A percentile compares a stretch with the other conserved stretches of the same genome.
Evolutionary conservation across 2,113 vertebrate genomes (phyloP).

Genomic region (Larimichthys polyactis): DNA sequence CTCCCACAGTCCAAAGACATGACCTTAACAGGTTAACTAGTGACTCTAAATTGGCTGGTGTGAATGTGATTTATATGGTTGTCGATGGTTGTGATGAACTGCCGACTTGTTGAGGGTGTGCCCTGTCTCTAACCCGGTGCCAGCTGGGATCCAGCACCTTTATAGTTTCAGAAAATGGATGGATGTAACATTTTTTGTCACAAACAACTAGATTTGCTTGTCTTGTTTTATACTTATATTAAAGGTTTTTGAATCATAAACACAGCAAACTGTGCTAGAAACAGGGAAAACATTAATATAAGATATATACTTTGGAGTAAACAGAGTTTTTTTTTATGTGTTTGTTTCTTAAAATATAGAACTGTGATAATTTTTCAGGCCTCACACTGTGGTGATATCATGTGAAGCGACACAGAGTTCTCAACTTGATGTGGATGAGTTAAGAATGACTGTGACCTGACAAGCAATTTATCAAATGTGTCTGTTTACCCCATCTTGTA

Average conservation of each 20-base stretch:
- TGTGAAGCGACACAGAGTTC: conserved; percentile 1
- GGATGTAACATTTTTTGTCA: not conserved
- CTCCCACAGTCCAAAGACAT: too few species aligned
- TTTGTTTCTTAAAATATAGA: not conserved
- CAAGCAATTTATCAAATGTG: conserved; percentile 19
- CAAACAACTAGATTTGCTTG: not conserved
- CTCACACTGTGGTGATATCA: not conserved
- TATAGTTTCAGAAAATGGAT: too few species aligned
- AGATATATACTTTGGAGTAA: not conserved
- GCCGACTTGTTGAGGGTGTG: too few species aligned
- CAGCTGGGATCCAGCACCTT: too few species aligned
- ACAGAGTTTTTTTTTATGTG: not conserved
- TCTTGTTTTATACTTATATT: not conserved
- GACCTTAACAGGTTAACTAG: too few species aligned
- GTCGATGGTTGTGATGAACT: too few species aligned
- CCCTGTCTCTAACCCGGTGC: too few species aligned
- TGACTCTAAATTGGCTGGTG: too few species aligned
- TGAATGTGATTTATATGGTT: too few species aligned
- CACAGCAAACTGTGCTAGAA: not conserved
- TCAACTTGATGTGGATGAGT: not conserved
- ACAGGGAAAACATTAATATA: not conserved
- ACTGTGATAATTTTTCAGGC: not conserved
- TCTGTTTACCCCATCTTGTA: conserved; percentile 5
- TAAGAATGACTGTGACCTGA: conserved; percentile 12
- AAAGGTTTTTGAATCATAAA: not conserved